Percentiles rank a stretch among this genome's conserved stretches.
phyloP scores from a whole-genome alignment of 2,888 invertebrate genomes.

The Taphrorychus bicolor region DNA sequence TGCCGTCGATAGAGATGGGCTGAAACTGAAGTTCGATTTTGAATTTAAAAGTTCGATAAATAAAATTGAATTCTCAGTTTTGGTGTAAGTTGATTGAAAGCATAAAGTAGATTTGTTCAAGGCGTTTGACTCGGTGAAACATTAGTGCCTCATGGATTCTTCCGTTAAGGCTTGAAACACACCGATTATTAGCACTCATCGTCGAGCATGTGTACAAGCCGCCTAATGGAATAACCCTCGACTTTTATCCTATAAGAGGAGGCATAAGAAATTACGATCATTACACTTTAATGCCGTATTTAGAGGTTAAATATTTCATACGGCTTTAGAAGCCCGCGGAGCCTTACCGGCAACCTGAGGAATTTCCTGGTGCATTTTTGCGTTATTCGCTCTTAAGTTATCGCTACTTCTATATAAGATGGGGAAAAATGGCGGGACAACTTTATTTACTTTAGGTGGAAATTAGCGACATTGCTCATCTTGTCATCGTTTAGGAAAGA shows the following conservation, averaged over 20 bases:
- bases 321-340: slow-evolving; percentile 26
- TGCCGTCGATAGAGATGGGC: too few relatives aligned
- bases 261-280: slow-evolving; percentile 31
- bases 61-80: too few relatives aligned
- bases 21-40: too few relatives aligned
- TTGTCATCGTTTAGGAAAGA: slow-evolving; percentile 6
- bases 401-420: slow-evolving; percentile 28
- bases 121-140: too few relatives aligned
- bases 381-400: slow-evolving; percentile 31
- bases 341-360: slow-evolving; percentile 27
- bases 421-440: slow-evolving; percentile 27
- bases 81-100: too few relatives aligned
- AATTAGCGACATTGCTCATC: slow-evolving; percentile 29
- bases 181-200: not conserved
- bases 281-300: slow-evolving; percentile 36
- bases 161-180: not conserved
- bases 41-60: too few relatives aligned
- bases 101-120: too few relatives aligned
- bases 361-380: slow-evolving; percentile 32
- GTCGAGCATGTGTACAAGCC: slow-evolving; percentile 5
- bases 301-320: slow-evolving; percentile 38
- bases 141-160: not conserved
- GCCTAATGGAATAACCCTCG: slow-evolving; percentile 15
- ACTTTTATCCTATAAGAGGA: slow-evolving; percentile 14
- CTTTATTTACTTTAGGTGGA: slow-evolving; percentile 37